Conservation (phyloP, 2,888 invertebrate species). For the Physocephala rufipes region DNA sequence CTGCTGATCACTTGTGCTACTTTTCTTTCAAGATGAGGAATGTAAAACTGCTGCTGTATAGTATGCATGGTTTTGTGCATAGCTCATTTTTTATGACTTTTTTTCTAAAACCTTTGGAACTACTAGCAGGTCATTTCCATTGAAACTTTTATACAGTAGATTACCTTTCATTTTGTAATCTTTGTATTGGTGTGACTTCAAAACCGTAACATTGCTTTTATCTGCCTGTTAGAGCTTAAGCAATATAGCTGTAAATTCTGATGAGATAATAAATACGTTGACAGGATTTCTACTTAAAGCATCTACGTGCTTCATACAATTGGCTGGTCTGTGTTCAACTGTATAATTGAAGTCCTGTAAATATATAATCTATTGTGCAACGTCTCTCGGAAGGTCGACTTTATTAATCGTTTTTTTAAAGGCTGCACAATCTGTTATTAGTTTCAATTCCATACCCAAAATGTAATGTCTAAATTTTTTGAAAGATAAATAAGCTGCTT, state of each 20-base stretch:
- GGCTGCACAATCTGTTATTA: slow-evolving; percentile 41
- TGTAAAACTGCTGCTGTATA: neutral
- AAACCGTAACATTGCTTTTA: slow-evolving; percentile 14
- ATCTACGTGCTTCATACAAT: slow-evolving; percentile 42
- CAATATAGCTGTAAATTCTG: slow-evolving; percentile 21
- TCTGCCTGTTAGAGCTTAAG: slow-evolving; percentile 28
- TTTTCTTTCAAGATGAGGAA: neutral
- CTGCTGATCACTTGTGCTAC: neutral
- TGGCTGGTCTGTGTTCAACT: slow-evolving; percentile 36
- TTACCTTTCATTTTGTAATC: slow-evolving; percentile 29
- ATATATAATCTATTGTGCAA: slow-evolving; percentile 36
- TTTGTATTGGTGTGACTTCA: slow-evolving; percentile 15
- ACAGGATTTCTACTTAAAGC: slow-evolving; percentile 37
- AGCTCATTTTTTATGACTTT: too few species aligned
- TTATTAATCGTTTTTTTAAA: slow-evolving; percentile 16
- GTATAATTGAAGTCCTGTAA: slow-evolving; percentile 38
- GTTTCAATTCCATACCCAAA: slow-evolving; percentile 41
- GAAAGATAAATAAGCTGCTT: neutral
- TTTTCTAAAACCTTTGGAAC: slow-evolving; percentile 39
- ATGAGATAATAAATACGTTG: slow-evolving; percentile 34
- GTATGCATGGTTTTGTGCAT: too few species aligned
- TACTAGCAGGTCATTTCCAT: slow-evolving; percentile 31
- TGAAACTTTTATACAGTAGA: slow-evolving; percentile 15
- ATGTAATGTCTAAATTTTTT: slow-evolving; percentile 49
- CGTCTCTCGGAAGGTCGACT: slow-evolving; percentile 15